Percentiles rank a stretch among this genome's conserved stretches.
phyloP scores from a whole-genome alignment of 1,140 invertebrate genomes.

The Euura saliciscinereae region DNA sequence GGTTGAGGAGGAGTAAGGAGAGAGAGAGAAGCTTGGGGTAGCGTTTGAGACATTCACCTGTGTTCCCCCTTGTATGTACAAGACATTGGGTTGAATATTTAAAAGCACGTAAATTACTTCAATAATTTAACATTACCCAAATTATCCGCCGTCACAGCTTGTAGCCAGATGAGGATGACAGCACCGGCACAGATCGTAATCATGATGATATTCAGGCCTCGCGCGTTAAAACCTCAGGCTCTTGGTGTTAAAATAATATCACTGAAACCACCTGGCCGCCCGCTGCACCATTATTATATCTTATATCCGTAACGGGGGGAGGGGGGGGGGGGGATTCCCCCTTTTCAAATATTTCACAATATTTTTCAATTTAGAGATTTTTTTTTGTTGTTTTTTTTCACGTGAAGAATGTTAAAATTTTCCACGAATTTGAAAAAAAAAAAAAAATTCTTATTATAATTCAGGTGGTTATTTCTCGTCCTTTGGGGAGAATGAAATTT shows the following conservation, averaged over 20 bases:
- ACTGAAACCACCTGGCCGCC: conserved; percentile 1
- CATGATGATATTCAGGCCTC: conserved; percentile 29
- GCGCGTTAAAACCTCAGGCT: background rate
- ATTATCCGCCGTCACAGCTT: conserved; percentile 30
- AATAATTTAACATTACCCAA: conserved; percentile 34
- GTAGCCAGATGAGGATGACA: conserved; percentile 28
- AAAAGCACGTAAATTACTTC: background rate
- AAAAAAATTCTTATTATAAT: too few relatives aligned
- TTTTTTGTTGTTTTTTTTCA: too few relatives aligned
- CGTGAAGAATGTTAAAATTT: too few relatives aligned
- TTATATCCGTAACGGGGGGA: background rate
- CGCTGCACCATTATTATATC: background rate
- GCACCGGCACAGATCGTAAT: conserved; percentile 22
- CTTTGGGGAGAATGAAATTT: too few relatives aligned
- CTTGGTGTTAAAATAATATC: background rate
- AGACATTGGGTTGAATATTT: background rate
- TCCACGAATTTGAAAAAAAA: too few relatives aligned
- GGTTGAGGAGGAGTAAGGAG: too few relatives aligned
- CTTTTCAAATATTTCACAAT: too few relatives aligned
- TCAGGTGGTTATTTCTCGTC: too few relatives aligned
- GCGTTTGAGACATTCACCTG: background rate
- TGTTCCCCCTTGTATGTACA: background rate
- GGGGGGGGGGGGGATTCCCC: background rate
- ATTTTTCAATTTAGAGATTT: too few relatives aligned
- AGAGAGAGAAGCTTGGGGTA: too few relatives aligned